A percentile compares a stretch with the other conserved stretches of the same genome.
Conservation (phyloP, 2,888 invertebrate genomes). For the Ceriagrion tenellum region DNA sequence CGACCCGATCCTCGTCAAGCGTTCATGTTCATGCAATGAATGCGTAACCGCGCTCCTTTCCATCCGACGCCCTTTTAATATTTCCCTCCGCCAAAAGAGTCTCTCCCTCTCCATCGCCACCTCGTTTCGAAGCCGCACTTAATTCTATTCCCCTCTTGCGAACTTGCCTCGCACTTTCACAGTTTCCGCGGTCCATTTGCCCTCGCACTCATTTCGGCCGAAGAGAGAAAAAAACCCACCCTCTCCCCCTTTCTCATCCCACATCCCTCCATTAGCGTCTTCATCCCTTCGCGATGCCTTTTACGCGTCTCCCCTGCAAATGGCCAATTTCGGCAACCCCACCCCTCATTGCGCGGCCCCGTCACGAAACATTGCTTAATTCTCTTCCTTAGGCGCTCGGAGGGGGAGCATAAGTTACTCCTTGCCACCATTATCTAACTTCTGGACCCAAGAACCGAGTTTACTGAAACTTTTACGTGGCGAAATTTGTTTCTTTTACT, state of each 20-base stretch:
- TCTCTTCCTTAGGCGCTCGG: background rate
- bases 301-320: background rate
- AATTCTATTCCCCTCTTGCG: conserved; percentile 19
- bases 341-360: background rate
- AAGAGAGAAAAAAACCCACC: no score
- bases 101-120: background rate
- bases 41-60: background rate
- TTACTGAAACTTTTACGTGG: background rate
- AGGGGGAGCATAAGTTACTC: no score
- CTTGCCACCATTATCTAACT: background rate
- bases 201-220: conserved; percentile 20
- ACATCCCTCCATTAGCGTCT: background rate
- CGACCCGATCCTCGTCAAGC: no score
- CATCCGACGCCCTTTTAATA: background rate
- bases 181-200: background rate
- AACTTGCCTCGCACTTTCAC: background rate
- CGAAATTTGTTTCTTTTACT: background rate
- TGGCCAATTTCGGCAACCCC: background rate
- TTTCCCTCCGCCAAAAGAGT: background rate
- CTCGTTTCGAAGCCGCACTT: background rate
- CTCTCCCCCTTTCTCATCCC: background rate
- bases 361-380: background rate
- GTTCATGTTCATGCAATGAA: no score
- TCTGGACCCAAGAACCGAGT: background rate
- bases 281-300: background rate